phyloP scores from a whole-genome alignment of 2,888 invertebrate genomes.

The Clunio marinus region DNA sequence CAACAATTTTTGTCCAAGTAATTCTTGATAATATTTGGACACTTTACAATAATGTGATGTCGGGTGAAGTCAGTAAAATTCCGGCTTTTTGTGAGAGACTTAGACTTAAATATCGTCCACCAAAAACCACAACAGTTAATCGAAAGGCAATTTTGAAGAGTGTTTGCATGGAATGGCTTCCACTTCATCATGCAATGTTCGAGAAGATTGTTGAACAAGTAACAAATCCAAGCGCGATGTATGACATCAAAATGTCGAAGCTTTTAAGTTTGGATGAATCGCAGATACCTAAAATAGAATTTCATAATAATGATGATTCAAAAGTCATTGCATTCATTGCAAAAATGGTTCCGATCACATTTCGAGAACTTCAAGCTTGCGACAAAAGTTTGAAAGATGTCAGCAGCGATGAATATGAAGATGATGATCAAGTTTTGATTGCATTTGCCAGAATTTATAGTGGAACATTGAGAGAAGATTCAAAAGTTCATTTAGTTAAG shows the following conservation, averaged over 20 bases:
- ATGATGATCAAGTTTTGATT: slow-evolving; percentile 62
- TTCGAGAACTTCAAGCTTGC: slow-evolving; percentile 9
- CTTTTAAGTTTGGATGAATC: slow-evolving; percentile 53
- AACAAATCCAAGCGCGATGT: slow-evolving; percentile 75
- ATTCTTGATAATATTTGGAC: slow-evolving; percentile 88
- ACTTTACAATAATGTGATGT: slow-evolving; percentile 74
- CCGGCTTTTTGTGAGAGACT: slow-evolving; percentile 68
- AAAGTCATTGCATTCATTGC: slow-evolving; percentile 53
- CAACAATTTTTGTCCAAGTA: slow-evolving; percentile 87
- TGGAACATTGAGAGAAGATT: slow-evolving; percentile 72
- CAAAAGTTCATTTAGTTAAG: slow-evolving; percentile 75
- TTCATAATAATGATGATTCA: slow-evolving; percentile 67
- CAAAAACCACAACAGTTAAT: slow-evolving; percentile 77
- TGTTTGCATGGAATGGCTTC: slow-evolving; percentile 84
- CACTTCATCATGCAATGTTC: slow-evolving; percentile 75
- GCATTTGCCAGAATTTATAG: slow-evolving; percentile 93
- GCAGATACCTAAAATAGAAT: not conserved
- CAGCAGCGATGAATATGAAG: slow-evolving; percentile 41
- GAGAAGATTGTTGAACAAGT: slow-evolving; percentile 74
- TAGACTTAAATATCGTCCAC: slow-evolving; percentile 66
- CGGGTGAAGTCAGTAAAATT: slow-evolving; percentile 71
- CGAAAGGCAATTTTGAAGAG: slow-evolving; percentile 59
- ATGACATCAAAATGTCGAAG: slow-evolving; percentile 67
- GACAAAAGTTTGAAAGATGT: slow-evolving; percentile 41
- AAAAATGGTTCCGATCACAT: slow-evolving; percentile 42